phyloP scores from a whole-genome alignment of 2,888 invertebrate genomes.

The Stenotaenia linearis region DNA sequence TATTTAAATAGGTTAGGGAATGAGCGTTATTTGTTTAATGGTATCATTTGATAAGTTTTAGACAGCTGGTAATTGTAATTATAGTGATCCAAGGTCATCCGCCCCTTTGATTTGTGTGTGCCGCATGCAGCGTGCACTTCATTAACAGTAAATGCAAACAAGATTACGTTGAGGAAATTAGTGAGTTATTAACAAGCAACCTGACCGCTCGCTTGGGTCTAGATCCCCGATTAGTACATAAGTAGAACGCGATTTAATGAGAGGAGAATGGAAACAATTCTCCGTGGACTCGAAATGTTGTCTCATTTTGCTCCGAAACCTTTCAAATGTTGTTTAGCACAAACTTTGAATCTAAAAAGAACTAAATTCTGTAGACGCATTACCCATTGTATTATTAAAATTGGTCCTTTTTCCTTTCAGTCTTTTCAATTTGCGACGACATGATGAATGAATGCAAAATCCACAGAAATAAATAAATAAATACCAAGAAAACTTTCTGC shows the following conservation, averaged over 20 bases:
- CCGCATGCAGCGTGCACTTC: constrained; percentile 26
- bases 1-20: background rate
- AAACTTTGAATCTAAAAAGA: background rate
- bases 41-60: background rate
- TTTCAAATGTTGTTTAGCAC: background rate
- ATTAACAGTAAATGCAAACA: constrained; percentile 20
- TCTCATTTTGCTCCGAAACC: background rate
- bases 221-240: background rate
- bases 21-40: background rate
- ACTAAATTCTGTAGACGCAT: no score
- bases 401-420: no score
- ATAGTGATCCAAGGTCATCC: constrained; percentile 6
- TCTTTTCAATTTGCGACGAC: no score
- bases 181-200: constrained; percentile 26
- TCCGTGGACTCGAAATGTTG: background rate
- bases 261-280: background rate
- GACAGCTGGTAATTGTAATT: constrained; percentile 6
- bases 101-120: constrained; percentile 18
- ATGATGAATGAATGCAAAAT: background rate
- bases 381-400: no score
- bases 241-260: constrained; percentile 2
- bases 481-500: background rate
- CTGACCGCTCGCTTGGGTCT: constrained; percentile 15
- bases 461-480: background rate
- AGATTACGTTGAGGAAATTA: constrained; percentile 10